Conservation (phyloP, 2,113 vertebrate species). For the Aphelocoma coerulescens region DNA sequence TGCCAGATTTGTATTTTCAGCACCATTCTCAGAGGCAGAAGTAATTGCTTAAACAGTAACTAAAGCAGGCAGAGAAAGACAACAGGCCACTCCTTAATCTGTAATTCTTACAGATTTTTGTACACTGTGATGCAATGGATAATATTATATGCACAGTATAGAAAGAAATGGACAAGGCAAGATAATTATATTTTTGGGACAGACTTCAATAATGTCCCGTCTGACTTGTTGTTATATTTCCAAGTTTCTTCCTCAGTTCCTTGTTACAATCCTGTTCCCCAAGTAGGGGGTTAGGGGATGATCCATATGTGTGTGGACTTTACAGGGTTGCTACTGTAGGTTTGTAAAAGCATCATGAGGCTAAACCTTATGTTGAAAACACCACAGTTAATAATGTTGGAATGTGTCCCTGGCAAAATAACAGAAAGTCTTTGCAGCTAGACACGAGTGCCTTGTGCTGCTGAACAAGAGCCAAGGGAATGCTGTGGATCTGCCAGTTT, state of each 20-base stretch:
- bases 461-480: background rate
- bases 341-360: background rate
- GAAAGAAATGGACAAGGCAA: background rate
- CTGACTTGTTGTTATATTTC: background rate
- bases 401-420: background rate
- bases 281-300: background rate
- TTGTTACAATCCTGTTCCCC: background rate
- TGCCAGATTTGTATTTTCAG: background rate
- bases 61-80: background rate
- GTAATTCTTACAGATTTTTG: background rate
- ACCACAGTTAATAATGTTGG: background rate
- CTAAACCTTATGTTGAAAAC: background rate
- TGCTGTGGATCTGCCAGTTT: background rate
- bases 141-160: background rate
- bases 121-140: background rate
- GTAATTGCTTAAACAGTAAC: background rate
- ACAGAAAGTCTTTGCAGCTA: background rate
- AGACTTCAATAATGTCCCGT: background rate
- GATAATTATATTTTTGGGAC: background rate
- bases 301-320: background rate
- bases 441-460: background rate
- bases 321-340: background rate
- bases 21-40: background rate
- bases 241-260: background rate
- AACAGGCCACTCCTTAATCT: background rate